Conservation (phyloP, 2,797 vertebrate genomes). For the Pipistrellus pipistrellus region DNA sequence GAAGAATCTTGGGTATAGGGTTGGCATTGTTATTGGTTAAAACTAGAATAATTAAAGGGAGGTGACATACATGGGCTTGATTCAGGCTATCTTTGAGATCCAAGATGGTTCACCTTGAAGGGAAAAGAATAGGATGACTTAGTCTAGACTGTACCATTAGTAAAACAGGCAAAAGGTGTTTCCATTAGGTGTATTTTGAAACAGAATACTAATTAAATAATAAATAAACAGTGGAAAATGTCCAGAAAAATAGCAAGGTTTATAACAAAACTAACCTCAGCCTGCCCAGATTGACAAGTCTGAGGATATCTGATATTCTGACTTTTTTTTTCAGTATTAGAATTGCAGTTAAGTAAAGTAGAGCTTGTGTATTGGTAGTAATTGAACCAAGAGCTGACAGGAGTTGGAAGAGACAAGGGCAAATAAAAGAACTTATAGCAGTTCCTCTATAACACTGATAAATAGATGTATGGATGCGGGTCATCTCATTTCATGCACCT, state of each 20-base stretch:
- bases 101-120: not conserved
- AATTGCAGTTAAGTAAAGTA: not conserved
- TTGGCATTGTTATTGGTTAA: not conserved
- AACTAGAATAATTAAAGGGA: conserved; percentile 29
- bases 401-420: not conserved
- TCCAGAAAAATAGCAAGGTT: conserved; percentile 57
- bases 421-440: not conserved
- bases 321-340: conserved; percentile 38
- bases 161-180: not conserved
- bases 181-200: conserved; percentile 45
- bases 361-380: not conserved
- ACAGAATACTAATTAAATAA: conserved; percentile 38
- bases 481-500: not conserved
- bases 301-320: conserved; percentile 12
- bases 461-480: not conserved
- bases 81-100: not conserved
- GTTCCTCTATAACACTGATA: not conserved
- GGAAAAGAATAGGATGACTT: not conserved
- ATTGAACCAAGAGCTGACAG: not conserved
- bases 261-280: conserved; percentile 13
- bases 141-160: not conserved
- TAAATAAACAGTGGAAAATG: not conserved
- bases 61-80: not conserved
- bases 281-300: not conserved
- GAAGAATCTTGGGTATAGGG: not conserved